phyloP scores from a whole-genome alignment of 2,797 vertebrate genomes.

The Staurois parvus region DNA sequence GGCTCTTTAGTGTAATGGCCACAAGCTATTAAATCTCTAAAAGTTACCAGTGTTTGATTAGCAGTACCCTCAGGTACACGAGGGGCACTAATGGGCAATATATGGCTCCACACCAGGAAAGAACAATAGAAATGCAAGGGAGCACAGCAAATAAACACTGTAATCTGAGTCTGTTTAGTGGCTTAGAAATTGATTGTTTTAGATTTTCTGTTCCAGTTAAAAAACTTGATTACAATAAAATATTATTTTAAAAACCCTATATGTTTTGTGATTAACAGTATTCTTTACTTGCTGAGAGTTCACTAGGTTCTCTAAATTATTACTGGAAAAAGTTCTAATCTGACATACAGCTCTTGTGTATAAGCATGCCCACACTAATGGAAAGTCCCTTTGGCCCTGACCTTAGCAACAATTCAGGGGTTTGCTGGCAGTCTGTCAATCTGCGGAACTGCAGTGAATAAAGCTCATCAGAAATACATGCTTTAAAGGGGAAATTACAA shows the following conservation, averaged over 20 bases:
- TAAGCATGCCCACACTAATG: too few species aligned
- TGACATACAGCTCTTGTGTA: too few species aligned
- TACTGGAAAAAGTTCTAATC: too few species aligned
- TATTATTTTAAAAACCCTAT: not conserved
- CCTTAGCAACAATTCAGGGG: too few species aligned
- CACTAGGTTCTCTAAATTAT: too few species aligned
- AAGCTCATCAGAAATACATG: too few species aligned
- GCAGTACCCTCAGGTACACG: not conserved
- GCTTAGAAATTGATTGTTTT: not conserved
- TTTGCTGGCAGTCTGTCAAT: too few species aligned
- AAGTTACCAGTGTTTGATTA: conserved; percentile 16
- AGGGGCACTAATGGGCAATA: conserved; percentile 37
- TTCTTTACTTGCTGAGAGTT: too few species aligned
- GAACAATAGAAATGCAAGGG: conserved; percentile 14
- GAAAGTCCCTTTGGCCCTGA: too few species aligned
- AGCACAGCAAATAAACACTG: not conserved
- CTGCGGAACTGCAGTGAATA: too few species aligned
- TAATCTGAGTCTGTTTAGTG: not conserved
- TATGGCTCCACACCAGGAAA: not conserved
- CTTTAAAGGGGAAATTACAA: too few species aligned
- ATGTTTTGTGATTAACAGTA: not conserved
- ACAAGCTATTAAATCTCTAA: conserved; percentile 21
- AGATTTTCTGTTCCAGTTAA: not conserved
- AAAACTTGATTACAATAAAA: not conserved
- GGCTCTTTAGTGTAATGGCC: not conserved